Percentiles rank a stretch among this genome's conserved stretches.
Evolutionary conservation across 1,140 invertebrate species (phyloP).

Genomic region (Schlechtendalia chinensis): DNA sequence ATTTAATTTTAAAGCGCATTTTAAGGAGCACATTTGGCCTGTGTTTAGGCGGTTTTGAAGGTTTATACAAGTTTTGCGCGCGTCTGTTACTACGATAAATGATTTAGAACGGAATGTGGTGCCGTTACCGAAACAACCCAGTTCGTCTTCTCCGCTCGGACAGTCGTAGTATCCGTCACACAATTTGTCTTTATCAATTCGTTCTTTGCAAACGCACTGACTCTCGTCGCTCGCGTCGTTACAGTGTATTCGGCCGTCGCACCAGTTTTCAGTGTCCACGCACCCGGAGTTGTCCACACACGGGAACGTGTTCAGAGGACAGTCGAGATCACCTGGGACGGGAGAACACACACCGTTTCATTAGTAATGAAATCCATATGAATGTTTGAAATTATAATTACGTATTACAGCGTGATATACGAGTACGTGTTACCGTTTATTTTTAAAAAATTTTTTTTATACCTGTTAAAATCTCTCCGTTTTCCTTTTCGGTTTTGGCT

Average conservation of each 20-base stretch:
- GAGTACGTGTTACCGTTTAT: too few species aligned
- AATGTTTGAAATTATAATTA: too few species aligned
- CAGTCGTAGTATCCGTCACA: slow-evolving; percentile 83
- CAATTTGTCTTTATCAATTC: slow-evolving; percentile 63
- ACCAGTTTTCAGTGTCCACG: slow-evolving; percentile 64
- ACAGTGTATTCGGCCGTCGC: slow-evolving; percentile 75
- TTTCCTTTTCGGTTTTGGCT: background rate
- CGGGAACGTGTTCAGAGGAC: slow-evolving; percentile 54
- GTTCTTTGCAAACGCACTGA: slow-evolving; percentile 68
- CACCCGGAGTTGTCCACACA: slow-evolving; percentile 63
- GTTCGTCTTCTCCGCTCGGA: slow-evolving; percentile 70
- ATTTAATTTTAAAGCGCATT: too few species aligned
- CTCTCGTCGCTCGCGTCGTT: slow-evolving; percentile 77
- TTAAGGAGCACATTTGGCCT: too few species aligned
- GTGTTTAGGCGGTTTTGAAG: too few species aligned
- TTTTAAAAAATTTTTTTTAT: background rate
- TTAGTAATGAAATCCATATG: too few species aligned
- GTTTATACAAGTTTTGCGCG: too few species aligned
- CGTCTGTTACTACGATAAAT: too few species aligned
- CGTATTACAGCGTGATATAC: too few species aligned
- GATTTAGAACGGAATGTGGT: background rate
- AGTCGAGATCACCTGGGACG: slow-evolving; percentile 52
- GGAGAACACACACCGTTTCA: too few species aligned
- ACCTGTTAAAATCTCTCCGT: slow-evolving; percentile 16
- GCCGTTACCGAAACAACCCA: slow-evolving; percentile 67